A percentile compares a stretch with the other conserved stretches of the same genome.
These are phyloP conservation scores for Holothuria glaberrima DNA, from an alignment of 35 echinoderm and acorn worm genomes.

Conservation along the genomic window DNA sequence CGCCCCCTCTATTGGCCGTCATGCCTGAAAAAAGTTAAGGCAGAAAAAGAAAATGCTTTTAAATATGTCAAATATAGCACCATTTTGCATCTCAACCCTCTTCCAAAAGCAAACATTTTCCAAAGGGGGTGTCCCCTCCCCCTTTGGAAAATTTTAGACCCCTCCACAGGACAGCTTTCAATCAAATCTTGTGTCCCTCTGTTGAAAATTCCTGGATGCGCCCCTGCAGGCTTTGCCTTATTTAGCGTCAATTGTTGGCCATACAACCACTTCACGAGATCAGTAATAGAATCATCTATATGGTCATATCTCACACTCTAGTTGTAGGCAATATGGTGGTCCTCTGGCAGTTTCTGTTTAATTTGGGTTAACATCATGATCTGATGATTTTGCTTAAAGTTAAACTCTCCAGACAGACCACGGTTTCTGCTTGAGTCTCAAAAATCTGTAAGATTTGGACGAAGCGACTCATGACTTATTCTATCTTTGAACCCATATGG, in stretches of 20 bases:
- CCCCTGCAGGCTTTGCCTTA: constrained; percentile 58
- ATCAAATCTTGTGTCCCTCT: no score
- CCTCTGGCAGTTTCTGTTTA: constrained; percentile 54
- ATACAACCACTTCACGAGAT: constrained; percentile 49
- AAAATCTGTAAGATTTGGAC: constrained; percentile 62
- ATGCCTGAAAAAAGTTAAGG: no score
- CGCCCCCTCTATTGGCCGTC: no score
- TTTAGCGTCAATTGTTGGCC: constrained; percentile 50
- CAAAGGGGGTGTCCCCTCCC: no score
- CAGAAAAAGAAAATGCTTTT: no score
- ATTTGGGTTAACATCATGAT: constrained; percentile 57
- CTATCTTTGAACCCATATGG: no score
- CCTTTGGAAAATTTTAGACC: no score
- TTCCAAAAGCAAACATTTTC: no score
- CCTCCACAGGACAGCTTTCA: no score
- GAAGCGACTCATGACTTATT: constrained; percentile 51
- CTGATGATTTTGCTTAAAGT: constrained; percentile 45
- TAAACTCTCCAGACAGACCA: constrained; percentile 61
- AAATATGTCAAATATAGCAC: no score
- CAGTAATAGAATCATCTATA: constrained; percentile 47
- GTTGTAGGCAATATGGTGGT: constrained; percentile 62
- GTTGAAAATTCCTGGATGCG: no score
- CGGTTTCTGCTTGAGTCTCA: constrained; percentile 56
- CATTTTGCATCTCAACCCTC: no score
- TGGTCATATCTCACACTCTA: constrained; percentile 68